Evolutionary conservation across 2,797 vertebrate genomes (phyloP), one percentile per base, ranked within the genome.

Genomic region (Crax fasciolata): DNA sequence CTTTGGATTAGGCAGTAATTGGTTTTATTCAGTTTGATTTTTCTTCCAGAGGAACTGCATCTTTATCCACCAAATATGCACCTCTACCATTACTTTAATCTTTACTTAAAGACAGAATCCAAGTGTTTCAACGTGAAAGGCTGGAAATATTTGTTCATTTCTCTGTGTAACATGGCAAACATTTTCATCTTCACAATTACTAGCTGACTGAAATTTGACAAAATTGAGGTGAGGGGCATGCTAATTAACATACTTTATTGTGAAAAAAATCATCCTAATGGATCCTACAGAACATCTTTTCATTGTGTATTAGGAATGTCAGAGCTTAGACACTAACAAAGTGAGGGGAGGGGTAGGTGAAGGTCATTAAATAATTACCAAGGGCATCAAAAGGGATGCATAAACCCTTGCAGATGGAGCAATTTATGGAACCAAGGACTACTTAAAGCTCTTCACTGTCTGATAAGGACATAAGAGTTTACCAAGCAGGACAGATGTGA

Each of bases 21-120:
- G 39, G 18, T 44, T 91, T 75, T 62, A 94, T 55, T 88, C 76
- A 59, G 51, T 71, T 76, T 79, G 21, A 41, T 81, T 94, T 78
- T 91, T 71, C 68, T 87, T 59, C 73, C n/a, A 30, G 32, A 90
- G 32, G 65, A 95, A 74, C 41, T 68, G 8, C 30, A 83, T 67
- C 70, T 78, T 80, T 79, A 58, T 39, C 30, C 55, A 84, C 62
- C 55, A 93, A 65, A 90, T 52, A 92, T 8, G 38, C 28, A 75
- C 27, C 59, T 68, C 41, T 61, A 44, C 41, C 30, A n/a, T 77
- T 63, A 76, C 24, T 62, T 18, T 57, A 61, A 59, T 74, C 13
- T 78, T 87, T 65, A 10, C 49, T 84, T 74, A 75, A 83, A 93
- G 85, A 1, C 21, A 71, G 52, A 81, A 78, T 51, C 61, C 28